Conservation (phyloP, 2,797 vertebrate species). For the Syngnathus acus region DNA sequence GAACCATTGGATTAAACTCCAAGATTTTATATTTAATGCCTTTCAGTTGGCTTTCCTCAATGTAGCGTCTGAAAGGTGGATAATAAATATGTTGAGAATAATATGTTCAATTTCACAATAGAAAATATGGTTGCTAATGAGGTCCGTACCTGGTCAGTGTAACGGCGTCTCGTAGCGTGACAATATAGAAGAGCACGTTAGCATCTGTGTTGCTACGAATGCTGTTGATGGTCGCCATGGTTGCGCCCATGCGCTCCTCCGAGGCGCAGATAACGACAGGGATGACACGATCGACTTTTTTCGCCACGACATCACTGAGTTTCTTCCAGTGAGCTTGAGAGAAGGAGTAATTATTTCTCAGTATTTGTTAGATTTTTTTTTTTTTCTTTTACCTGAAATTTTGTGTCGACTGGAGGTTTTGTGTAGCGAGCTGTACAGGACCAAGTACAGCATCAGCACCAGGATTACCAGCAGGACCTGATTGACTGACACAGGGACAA, state of each 20-base stretch:
- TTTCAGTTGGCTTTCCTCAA: slow-evolving; percentile 82
- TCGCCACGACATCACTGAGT: background rate
- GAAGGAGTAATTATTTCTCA: background rate
- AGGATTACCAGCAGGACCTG: slow-evolving; percentile 80
- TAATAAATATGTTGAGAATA: background rate
- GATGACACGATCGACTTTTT: slow-evolving; percentile 61
- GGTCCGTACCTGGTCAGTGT: slow-evolving; percentile 70
- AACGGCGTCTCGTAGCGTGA: slow-evolving; percentile 81
- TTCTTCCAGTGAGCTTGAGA: slow-evolving; percentile 36
- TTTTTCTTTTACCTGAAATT: slow-evolving; percentile 59
- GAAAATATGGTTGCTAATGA: background rate
- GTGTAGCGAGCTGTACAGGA: slow-evolving; percentile 80
- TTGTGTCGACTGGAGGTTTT: slow-evolving; percentile 52
- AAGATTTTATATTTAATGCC: slow-evolving; percentile 84
- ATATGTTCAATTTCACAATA: too few relatives aligned
- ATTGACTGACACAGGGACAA: slow-evolving; percentile 72
- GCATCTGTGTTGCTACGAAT: slow-evolving; percentile 83
- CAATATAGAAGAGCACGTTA: slow-evolving; percentile 84
- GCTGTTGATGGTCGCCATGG: slow-evolving; percentile 90
- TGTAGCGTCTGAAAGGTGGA: slow-evolving; percentile 76
- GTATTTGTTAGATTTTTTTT: background rate
- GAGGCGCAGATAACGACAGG: slow-evolving; percentile 86
- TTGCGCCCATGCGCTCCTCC: slow-evolving; percentile 79
- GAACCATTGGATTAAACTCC: slow-evolving; percentile 90
- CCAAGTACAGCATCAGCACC: slow-evolving; percentile 75